These are phyloP conservation scores for Cancer borealis DNA, from an alignment of 2,888 invertebrate genomes.

Conservation along the genomic window DNA sequence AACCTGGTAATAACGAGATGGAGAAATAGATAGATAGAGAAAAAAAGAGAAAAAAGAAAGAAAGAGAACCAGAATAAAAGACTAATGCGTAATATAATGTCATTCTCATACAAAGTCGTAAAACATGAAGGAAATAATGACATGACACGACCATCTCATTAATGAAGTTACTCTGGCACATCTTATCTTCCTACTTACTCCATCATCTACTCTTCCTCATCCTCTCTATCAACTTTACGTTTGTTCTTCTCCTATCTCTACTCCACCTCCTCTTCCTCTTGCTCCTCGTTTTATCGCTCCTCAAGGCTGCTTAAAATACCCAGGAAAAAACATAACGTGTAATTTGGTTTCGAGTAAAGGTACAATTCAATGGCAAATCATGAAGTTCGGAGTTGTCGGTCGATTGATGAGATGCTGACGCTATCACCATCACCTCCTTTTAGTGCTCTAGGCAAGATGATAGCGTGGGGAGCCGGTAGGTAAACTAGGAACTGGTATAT, in stretches of 20 bases:
- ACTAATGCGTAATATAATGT: background rate
- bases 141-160: background rate
- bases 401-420: background rate
- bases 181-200: background rate
- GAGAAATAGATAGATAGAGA: constrained; percentile 27
- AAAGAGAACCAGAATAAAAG: background rate
- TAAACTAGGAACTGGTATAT: background rate
- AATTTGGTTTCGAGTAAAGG: background rate
- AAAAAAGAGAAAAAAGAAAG: background rate
- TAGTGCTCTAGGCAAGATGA: no score
- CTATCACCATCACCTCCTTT: background rate
- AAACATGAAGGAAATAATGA: background rate
- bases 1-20: background rate
- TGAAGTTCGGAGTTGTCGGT: background rate
- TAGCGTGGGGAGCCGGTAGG: background rate
- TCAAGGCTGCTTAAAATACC: background rate
- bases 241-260: background rate
- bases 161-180: background rate
- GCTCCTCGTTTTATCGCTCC: background rate
- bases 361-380: constrained; percentile 33
- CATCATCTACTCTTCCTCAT: background rate
- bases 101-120: background rate
- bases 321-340: background rate
- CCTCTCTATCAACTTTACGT: background rate
- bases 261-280: background rate